phyloP scores from a whole-genome alignment of 2,888 invertebrate species.

The Phymatocera aterrima region DNA sequence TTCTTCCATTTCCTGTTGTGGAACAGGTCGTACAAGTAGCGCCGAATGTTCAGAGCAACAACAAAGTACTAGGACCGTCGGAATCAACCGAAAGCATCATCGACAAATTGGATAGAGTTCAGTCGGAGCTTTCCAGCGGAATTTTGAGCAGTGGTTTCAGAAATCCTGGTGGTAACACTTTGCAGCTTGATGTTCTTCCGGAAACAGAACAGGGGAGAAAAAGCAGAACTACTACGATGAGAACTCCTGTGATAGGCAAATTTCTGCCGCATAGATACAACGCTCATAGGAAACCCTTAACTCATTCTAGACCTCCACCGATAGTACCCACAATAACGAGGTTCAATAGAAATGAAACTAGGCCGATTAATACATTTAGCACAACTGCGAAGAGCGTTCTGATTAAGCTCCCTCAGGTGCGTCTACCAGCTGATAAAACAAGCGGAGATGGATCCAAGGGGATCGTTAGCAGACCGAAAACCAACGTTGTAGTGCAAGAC shows the following conservation, averaged over 20 bases:
- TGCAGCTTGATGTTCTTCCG: slow-evolving; percentile 78
- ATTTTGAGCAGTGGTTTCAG: slow-evolving; percentile 85
- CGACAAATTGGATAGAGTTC: slow-evolving; percentile 90
- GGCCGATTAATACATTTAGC: background rate
- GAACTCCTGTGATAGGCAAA: slow-evolving; percentile 72
- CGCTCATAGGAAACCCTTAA: slow-evolving; percentile 61
- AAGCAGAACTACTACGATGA: slow-evolving; percentile 75
- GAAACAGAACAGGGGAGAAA: slow-evolving; percentile 79
- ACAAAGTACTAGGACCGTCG: slow-evolving; percentile 67
- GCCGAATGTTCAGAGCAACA: slow-evolving; percentile 58
- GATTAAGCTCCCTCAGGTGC: slow-evolving; percentile 2
- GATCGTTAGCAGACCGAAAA: background rate
- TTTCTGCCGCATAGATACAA: slow-evolving; percentile 68
- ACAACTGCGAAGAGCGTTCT: slow-evolving; percentile 38
- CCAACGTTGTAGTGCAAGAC: slow-evolving; percentile 69
- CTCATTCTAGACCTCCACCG: slow-evolving; percentile 52
- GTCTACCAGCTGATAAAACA: slow-evolving; percentile 79
- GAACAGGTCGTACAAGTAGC: slow-evolving; percentile 82
- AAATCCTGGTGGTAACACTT: slow-evolving; percentile 80
- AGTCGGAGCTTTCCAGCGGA: slow-evolving; percentile 88
- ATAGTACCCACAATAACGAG: slow-evolving; percentile 55
- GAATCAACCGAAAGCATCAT: slow-evolving; percentile 90
- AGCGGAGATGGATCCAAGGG: slow-evolving; percentile 67
- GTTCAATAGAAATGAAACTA: slow-evolving; percentile 44
- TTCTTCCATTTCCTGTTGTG: slow-evolving; percentile 86